Conservation (phyloP, 2,888 invertebrate species). For the Alloplasta piceator region DNA sequence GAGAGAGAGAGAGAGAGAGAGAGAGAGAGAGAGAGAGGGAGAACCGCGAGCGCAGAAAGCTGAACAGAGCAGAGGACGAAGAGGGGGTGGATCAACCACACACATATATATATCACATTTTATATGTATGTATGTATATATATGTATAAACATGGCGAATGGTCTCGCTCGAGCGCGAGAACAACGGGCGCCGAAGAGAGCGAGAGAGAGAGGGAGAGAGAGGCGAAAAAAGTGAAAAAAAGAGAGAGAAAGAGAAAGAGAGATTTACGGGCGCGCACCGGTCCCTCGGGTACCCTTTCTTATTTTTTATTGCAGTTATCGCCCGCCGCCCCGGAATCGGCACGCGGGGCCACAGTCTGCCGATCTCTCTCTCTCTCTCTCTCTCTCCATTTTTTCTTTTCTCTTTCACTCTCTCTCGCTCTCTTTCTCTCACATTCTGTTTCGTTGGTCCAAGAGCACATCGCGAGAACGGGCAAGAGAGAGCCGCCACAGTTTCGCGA, state of each 20-base stretch:
- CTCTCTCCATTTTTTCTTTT: conserved; percentile 25
- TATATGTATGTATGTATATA: conserved; percentile 19
- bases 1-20: background rate
- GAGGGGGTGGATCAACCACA: background rate
- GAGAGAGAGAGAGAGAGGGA: background rate
- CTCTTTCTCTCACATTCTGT: conserved; percentile 63
- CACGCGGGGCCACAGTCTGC: conserved; percentile 62
- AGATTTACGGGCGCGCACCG: conserved; percentile 79
- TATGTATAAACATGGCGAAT: conserved; percentile 45
- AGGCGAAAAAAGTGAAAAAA: conserved; percentile 7
- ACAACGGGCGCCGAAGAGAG: conserved; percentile 64
- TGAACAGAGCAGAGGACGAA: conserved; percentile 10
- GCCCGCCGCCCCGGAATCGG: conserved; percentile 68
- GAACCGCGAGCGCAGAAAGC: conserved; percentile 21
- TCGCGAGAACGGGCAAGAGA: conserved; percentile 34
- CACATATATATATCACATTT: conserved; percentile 10
- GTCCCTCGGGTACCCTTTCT: conserved; percentile 72
- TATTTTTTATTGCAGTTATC: conserved; percentile 69
- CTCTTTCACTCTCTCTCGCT: conserved; percentile 42
- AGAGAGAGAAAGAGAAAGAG: conserved; percentile 69
- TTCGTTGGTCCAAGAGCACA: conserved; percentile 34
- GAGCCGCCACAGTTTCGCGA: conserved; percentile 63
- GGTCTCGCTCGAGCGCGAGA: conserved; percentile 61
- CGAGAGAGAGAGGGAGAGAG: conserved; percentile 69
- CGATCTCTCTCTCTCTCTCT: conserved; percentile 36